Conservation (phyloP, 1,140 invertebrate genomes). For the Dolichoris vasculosae region DNA sequence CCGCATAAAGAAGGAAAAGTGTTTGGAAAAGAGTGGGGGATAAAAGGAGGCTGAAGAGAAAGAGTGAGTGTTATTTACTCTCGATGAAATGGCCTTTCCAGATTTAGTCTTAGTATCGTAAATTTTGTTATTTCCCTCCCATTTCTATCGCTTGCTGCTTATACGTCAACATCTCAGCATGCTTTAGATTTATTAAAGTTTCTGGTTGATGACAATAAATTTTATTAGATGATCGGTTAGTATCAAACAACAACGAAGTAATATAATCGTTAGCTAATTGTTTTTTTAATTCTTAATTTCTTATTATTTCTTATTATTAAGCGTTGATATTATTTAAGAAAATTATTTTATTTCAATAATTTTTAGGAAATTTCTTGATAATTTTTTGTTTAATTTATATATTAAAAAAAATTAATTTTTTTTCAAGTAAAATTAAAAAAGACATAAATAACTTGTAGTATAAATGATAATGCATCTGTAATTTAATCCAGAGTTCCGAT, state of each 20-base stretch:
- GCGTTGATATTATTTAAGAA: neutral
- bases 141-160: neutral
- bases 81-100: slow-evolving; percentile 34
- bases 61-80: slow-evolving; percentile 41
- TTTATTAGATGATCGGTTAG: neutral
- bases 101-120: slow-evolving; percentile 36
- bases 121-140: neutral
- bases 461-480: neutral
- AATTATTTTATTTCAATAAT: no score
- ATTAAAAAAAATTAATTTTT: no score
- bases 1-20: slow-evolving; percentile 6
- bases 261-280: neutral
- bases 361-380: no score
- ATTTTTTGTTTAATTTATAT: no score
- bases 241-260: neutral
- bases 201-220: neutral
- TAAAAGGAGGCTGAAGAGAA: neutral
- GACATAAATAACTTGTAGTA: neutral
- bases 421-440: no score
- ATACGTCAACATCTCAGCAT: neutral
- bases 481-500: neutral
- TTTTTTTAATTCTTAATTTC: neutral
- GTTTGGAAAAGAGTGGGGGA: neutral
- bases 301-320: neutral
- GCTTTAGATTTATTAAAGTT: slow-evolving; percentile 28